A percentile compares a stretch with the other conserved stretches of the same genome.
phyloP scores from a whole-genome alignment of 2,888 invertebrate genomes.

The Micropterix aruncella region DNA sequence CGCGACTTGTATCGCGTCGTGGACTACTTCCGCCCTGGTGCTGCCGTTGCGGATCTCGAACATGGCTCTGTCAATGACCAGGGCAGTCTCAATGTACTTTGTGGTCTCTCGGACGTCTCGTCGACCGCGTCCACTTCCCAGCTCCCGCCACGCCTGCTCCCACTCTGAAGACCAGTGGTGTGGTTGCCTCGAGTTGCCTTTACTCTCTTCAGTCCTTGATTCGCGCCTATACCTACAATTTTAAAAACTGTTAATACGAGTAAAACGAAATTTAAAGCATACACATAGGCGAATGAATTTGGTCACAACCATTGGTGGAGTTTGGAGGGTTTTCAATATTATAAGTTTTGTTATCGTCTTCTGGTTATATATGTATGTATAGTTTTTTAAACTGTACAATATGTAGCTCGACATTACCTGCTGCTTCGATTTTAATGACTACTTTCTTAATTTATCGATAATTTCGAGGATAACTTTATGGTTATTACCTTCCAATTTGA shows the following conservation, averaged over 20 bases:
- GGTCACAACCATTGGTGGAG: too few relatives aligned
- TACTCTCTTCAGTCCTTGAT: not conserved
- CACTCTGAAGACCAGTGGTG: constrained; percentile 28
- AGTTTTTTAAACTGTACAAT: too few relatives aligned
- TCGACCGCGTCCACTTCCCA: constrained; percentile 18
- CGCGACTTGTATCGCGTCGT: constrained; percentile 92
- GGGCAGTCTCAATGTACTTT: constrained; percentile 91
- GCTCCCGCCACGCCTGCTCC: constrained; percentile 20
- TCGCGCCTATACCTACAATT: not conserved
- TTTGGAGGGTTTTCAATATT: too few relatives aligned
- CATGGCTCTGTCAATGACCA: constrained; percentile 94
- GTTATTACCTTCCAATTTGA: not conserved
- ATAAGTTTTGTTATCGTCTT: too few relatives aligned
- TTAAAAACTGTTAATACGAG: too few relatives aligned
- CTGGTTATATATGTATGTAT: too few relatives aligned
- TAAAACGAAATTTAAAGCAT: not conserved
- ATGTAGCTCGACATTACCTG: not conserved
- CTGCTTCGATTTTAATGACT: too few relatives aligned
- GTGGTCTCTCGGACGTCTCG: constrained; percentile 82
- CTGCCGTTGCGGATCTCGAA: constrained; percentile 86
- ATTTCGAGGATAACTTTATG: not conserved
- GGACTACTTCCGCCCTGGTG: constrained; percentile 75
- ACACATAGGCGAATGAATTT: not conserved
- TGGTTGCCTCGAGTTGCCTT: not conserved
- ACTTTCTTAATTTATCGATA: not conserved